Evolutionary conservation across 2,113 vertebrate species (phyloP).

Genomic region (Sinocyclocheilus rhinocerous): DNA sequence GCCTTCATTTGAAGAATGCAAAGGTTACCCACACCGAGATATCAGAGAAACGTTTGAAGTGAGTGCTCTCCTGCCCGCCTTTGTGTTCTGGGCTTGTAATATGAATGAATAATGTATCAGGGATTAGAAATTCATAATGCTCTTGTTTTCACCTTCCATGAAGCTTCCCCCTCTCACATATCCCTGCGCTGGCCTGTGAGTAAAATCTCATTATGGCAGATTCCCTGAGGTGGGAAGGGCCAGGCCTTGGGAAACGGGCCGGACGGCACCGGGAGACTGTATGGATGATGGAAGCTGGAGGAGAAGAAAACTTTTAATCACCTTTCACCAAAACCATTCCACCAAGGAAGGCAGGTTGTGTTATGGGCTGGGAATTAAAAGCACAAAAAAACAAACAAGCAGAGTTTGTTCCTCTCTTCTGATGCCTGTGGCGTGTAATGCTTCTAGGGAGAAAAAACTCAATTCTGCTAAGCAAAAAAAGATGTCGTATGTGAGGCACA

Average conservation of each 20-base stretch:
- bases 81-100: constrained; percentile 54
- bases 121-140: constrained; percentile 56
- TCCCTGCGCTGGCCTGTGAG: constrained; percentile 37
- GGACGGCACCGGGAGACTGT: constrained; percentile 3
- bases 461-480: not conserved
- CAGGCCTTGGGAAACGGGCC: not conserved
- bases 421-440: constrained; percentile 39
- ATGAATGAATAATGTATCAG: constrained; percentile 60
- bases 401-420: constrained; percentile 36
- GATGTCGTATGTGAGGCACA: not conserved
- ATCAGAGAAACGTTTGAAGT: constrained; percentile 59
- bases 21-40: constrained; percentile 54
- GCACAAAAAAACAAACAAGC: constrained; percentile 47
- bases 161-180: constrained; percentile 11
- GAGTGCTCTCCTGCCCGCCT: constrained; percentile 48
- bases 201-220: constrained; percentile 50
- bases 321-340: constrained; percentile 20
- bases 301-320: constrained; percentile 30
- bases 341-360: not conserved
- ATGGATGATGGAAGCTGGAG: constrained; percentile 12
- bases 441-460: constrained; percentile 4
- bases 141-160: constrained; percentile 56
- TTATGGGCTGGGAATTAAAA: constrained; percentile 19
- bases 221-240: constrained; percentile 36
- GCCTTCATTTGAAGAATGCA: constrained; percentile 53